Base-by-base conservation (phyloP, 2,797 vertebrate species). In the Phaenicophaeus curvirostris region DNA sequence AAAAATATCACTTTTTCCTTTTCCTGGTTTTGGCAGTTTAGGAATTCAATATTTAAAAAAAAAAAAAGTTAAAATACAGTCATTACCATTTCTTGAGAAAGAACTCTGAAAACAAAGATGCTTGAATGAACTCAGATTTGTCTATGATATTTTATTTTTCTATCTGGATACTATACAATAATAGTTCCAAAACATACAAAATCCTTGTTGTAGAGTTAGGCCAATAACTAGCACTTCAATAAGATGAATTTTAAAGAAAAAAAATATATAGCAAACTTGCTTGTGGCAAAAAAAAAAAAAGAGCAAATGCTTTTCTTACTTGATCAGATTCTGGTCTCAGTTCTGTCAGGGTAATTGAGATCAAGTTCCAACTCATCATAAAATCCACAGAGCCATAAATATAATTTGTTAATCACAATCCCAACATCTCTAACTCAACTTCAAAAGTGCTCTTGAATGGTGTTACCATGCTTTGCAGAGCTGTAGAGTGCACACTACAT, bases 361-460 rank as follows among this genome's bases (percentile, higher is more conserved):
- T 94, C 80, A 80, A 92, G 85, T 71, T 91, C 80, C 46, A 93
- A 41, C 42, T 78, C 79, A 71, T 73, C 86, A 73, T 39, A 55
- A 91, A 91, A 94, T 61, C 74, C 59, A 75, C 41, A 79, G 73
- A 76, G 12, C 0, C 30, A 75, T 68, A 95, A 95, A 92, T 71
- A 81, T 73, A 91, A 95, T 94, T 94, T 58, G 20, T 81, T 93
- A 94, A 93, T 93, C 95, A 68, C 68, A 93, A 96, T 79, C 67
- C 79, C 4, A 1, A 5, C 68, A 68, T 73, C 61, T 77, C 80
- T 80, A 96, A 76, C 80, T 87, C 53, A 71, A 41, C 93, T 82
- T 51, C 3, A 3, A 13, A 91, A 97, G 87, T 27, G 87, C 91
- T 94, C 93, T 94, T 61, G 68, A 94, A 57, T 30, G 65, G 83